Conservation (phyloP, 2,797 vertebrate species). For the Pelochelys cantorii region DNA sequence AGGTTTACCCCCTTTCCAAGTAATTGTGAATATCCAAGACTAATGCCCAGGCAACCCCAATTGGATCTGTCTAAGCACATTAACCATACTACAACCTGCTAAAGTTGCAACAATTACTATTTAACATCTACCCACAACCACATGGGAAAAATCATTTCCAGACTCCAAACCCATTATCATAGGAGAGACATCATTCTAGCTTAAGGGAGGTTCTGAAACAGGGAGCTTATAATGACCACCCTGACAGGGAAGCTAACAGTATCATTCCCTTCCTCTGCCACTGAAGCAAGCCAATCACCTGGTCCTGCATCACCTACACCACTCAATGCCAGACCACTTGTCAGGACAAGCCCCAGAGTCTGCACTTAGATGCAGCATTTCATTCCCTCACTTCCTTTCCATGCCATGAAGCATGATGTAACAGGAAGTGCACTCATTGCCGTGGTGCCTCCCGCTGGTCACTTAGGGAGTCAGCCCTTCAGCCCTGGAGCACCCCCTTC, state of each 20-base stretch:
- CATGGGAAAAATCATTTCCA: neutral
- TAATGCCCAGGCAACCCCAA: neutral
- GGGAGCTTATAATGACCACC: neutral
- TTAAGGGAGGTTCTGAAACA: neutral
- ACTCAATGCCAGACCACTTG: neutral
- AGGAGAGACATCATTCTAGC: neutral
- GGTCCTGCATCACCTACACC: neutral
- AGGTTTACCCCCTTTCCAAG: neutral
- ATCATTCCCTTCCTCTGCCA: neutral
- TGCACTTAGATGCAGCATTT: neutral
- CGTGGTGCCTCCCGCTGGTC: too few species aligned
- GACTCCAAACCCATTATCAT: neutral
- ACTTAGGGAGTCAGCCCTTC: too few species aligned
- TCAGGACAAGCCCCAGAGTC: neutral
- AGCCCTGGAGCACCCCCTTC: too few species aligned
- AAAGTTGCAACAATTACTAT: neutral
- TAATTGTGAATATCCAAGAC: neutral
- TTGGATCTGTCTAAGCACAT: neutral
- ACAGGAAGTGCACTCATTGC: too few species aligned
- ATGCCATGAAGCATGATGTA: neutral
- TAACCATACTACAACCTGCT: neutral
- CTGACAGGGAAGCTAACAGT: neutral
- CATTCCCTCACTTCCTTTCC: neutral
- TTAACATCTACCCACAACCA: neutral
- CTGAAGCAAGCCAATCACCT: neutral